Percentiles rank a stretch among this genome's conserved stretches.
Evolutionary conservation across 92 coral and sea anemone genomes (phyloP).

Genomic region (Pocillopora meandrina): DNA sequence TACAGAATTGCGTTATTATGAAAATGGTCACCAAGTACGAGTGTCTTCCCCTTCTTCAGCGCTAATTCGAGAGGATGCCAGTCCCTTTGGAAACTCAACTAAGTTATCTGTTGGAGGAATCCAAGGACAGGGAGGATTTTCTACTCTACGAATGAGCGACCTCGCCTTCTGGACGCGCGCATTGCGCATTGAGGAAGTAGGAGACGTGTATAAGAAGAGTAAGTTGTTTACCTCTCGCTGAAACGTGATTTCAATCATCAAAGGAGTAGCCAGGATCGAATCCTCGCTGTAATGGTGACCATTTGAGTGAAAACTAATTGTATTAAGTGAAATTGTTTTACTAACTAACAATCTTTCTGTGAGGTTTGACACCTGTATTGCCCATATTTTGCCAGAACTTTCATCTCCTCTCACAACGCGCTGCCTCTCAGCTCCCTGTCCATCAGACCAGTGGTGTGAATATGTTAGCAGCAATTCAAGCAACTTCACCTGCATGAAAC

Average conservation of each 20-base stretch:
- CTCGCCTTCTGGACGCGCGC: constrained; percentile 31
- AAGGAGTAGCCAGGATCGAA: background rate
- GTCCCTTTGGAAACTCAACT: background rate
- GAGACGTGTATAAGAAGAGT: constrained; percentile 12
- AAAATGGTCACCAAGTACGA: constrained; percentile 8
- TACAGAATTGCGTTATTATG: constrained; percentile 13
- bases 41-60: background rate
- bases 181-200: background rate
- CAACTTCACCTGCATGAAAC: constrained; percentile 16
- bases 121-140: constrained; percentile 17
- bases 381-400: background rate
- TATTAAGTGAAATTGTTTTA: background rate
- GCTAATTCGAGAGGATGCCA: background rate
- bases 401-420: constrained; percentile 22
- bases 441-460: constrained; percentile 25
- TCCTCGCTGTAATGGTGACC: background rate
- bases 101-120: background rate
- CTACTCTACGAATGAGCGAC: constrained; percentile 20
- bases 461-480: background rate
- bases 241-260: too few relatives aligned
- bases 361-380: background rate
- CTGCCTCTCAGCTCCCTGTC: constrained; percentile 23
- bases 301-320: background rate
- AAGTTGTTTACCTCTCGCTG: background rate
- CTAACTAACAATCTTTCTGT: background rate